These are phyloP conservation scores for Idaea biselata DNA, from an alignment of 2,888 invertebrate genomes.

Conservation along the genomic window DNA sequence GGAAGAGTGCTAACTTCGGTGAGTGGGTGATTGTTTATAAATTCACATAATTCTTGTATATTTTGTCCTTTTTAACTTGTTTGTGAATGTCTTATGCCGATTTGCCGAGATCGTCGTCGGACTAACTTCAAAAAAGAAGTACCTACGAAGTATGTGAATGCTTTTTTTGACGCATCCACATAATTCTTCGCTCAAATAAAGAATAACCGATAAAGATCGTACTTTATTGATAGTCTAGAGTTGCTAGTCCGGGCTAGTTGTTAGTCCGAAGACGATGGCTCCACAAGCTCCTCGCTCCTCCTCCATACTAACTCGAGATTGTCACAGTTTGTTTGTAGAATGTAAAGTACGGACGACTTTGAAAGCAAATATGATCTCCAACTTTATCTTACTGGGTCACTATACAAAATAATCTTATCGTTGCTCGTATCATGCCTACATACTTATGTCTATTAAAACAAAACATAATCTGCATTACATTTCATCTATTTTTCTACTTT, in stretches of 20 bases:
- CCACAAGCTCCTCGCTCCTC: too few relatives aligned
- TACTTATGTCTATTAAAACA: background rate
- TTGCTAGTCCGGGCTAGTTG: too few relatives aligned
- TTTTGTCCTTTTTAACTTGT: slow-evolving; percentile 40
- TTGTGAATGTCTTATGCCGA: slow-evolving; percentile 42
- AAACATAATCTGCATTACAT: background rate
- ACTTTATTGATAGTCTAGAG: too few relatives aligned
- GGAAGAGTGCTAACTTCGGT: slow-evolving; percentile 65
- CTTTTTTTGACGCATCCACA: too few relatives aligned
- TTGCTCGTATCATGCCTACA: background rate
- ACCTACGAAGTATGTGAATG: too few relatives aligned
- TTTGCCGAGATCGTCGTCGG: too few relatives aligned
- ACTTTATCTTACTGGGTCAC: slow-evolving; percentile 12
- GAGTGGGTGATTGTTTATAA: slow-evolving; percentile 66
- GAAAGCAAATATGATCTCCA: slow-evolving; percentile 7
- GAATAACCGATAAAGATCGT: too few relatives aligned
- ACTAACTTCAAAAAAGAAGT: too few relatives aligned
- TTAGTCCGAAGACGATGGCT: too few relatives aligned
- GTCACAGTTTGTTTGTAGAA: slow-evolving; percentile 16
- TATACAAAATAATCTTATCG: background rate
- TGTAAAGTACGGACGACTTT: slow-evolving; percentile 16
- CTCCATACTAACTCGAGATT: slow-evolving; percentile 35
- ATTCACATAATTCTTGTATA: slow-evolving; percentile 45
- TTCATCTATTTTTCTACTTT: background rate
- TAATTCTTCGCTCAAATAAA: too few relatives aligned